phyloP scores from a whole-genome alignment of 2,113 vertebrate species.

The Argyrosomus japonicus region DNA sequence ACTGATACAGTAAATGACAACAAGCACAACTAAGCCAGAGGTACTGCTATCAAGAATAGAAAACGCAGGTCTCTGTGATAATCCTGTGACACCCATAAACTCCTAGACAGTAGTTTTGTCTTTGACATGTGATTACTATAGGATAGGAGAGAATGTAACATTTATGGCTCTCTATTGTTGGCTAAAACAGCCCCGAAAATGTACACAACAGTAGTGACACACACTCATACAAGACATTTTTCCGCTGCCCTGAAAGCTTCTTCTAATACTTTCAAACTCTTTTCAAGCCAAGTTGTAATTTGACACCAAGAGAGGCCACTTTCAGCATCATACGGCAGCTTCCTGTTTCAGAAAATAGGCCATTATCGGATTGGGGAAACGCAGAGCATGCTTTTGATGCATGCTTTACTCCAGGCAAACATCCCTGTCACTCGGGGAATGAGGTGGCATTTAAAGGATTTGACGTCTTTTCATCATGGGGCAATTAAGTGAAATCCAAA shows the following conservation, averaged over 20 bases:
- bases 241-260: not conserved
- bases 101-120: not conserved
- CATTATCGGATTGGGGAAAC: conserved; percentile 51
- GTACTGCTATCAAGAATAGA: not conserved
- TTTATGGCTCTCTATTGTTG: not conserved
- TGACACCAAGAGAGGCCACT: conserved; percentile 37
- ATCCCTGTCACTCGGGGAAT: conserved; percentile 20
- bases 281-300: conserved; percentile 7
- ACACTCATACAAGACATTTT: not conserved
- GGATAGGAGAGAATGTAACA: not conserved
- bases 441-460: conserved; percentile 36
- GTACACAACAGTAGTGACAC: not conserved
- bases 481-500: conserved; percentile 52
- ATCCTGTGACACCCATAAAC: not conserved
- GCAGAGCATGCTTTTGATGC: conserved; percentile 32
- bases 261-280: not conserved
- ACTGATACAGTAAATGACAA: not conserved
- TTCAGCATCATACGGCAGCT: conserved; percentile 45
- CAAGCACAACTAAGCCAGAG: not conserved
- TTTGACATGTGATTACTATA: not conserved
- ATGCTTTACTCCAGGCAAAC: conserved; percentile 22
- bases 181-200: not conserved
- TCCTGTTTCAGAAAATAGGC: conserved; percentile 48
- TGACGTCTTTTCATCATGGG: conserved; percentile 35
- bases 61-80: not conserved